These are phyloP conservation scores for Scelioninae gen. 1 DNA, from an alignment of 2,888 invertebrate genomes.

Conservation along the genomic window DNA sequence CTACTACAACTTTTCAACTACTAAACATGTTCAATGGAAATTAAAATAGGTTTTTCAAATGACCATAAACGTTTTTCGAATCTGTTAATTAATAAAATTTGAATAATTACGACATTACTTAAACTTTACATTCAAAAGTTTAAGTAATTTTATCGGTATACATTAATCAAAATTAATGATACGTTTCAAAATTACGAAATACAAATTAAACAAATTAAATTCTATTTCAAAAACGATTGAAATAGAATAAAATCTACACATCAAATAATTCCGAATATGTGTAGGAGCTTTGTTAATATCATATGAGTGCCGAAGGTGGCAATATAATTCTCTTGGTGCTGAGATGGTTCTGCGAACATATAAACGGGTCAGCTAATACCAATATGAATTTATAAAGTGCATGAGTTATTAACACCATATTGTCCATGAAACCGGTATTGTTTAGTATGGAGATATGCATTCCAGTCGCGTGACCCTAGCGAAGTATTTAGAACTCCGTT, in stretches of 20 bases:
- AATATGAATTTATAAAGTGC: conserved; percentile 56
- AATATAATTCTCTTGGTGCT: conserved; percentile 33
- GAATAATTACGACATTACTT: too few relatives aligned
- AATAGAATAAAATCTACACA: background rate
- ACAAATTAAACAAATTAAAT: too few relatives aligned
- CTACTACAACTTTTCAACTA: too few relatives aligned
- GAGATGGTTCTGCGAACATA: conserved; percentile 20
- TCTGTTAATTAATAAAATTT: too few relatives aligned
- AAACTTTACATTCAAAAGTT: too few relatives aligned
- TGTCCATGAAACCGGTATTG: conserved; percentile 51
- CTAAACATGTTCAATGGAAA: too few relatives aligned
- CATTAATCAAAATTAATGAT: too few relatives aligned
- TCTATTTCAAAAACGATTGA: too few relatives aligned
- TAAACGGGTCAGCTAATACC: conserved; percentile 42
- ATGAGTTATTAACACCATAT: conserved; percentile 55
- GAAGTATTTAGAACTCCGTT: conserved; percentile 53
- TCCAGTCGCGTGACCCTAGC: conserved; percentile 40
- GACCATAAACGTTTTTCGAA: too few relatives aligned
- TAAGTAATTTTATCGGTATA: too few relatives aligned
- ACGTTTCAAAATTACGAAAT: too few relatives aligned
- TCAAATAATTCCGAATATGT: background rate
- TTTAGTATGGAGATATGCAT: conserved; percentile 47
- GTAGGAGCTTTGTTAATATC: conserved; percentile 6
- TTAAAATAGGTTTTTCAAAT: too few relatives aligned
- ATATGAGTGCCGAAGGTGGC: conserved; percentile 22